phyloP scores from a whole-genome alignment of 2,888 invertebrate species.

The Monopis laevigella region DNA sequence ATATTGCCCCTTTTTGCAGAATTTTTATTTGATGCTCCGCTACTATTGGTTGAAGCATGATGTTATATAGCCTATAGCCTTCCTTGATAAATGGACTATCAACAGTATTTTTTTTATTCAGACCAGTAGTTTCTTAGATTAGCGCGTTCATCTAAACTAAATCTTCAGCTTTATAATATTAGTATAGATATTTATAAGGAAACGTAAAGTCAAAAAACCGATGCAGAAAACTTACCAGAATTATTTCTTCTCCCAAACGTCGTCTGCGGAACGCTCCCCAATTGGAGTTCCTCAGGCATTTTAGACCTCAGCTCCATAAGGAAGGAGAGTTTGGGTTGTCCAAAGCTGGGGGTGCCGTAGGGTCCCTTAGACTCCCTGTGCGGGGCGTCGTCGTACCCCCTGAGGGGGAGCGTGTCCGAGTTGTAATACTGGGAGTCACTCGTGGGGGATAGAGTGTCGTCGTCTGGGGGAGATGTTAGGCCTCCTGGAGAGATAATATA shows the following conservation, averaged over 20 bases:
- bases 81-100: too few relatives aligned
- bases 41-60: too few relatives aligned
- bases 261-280: constrained; percentile 40
- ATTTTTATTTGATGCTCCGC: too few relatives aligned
- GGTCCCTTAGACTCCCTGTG: constrained; percentile 48
- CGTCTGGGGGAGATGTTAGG: constrained; percentile 44
- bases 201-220: too few relatives aligned
- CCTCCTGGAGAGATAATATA: too few relatives aligned
- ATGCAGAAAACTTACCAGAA: constrained; percentile 33
- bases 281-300: constrained; percentile 64
- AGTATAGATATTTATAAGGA: too few relatives aligned
- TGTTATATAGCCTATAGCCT: too few relatives aligned
- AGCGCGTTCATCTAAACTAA: too few relatives aligned
- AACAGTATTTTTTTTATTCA: too few relatives aligned
- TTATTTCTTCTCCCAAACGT: constrained; percentile 56
- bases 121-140: too few relatives aligned
- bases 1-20: too few relatives aligned
- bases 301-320: constrained; percentile 71
- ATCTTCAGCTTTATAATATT: too few relatives aligned
- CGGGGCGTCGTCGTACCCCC: constrained; percentile 53
- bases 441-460: constrained; percentile 60
- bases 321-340: constrained; percentile 66
- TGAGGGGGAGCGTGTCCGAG: constrained; percentile 78
- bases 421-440: constrained; percentile 72
- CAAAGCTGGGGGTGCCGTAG: constrained; percentile 37